Base-by-base conservation (phyloP, 2,888 invertebrate species). In the Hofmannophila pseudospretella region DNA sequence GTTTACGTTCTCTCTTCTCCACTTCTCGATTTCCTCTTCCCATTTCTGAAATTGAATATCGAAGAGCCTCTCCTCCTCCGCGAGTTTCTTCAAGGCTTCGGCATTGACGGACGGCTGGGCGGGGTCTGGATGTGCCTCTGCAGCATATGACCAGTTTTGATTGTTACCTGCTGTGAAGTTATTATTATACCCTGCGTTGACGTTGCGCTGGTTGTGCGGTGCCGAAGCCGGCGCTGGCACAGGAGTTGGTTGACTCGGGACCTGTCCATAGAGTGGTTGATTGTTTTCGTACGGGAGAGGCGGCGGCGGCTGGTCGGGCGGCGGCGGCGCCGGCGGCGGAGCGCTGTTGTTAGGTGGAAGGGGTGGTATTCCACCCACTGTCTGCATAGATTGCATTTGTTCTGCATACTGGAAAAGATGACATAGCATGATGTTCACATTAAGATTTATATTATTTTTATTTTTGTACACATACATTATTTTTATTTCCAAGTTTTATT, bases 1-100 rank as follows among this genome's bases (percentile, higher is more conserved):
- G 72, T 95, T 94, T 22, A 92, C 93, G 82, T 97, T 97, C 61
- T 96, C 94, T 45, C 91, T 90, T 67, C 94, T 95, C 97, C 97
- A 97, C 55, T 93, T 93, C 58, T 94, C 92, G 70, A 96, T 97
- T 69, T 97, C 95, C 51, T 94, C 90, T 75, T 96, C 96, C 97
- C 97, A 97, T 62, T 95, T 93, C 57, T 91, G 90, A 68, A 97
- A 97, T 71, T 97, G 95, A 44, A 92, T 91, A 65, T 96, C 95
- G 78, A 97, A 97, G 41, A 92, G 91, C 68, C 91, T 92, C 73
- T 96, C 96, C 55, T 95, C 94, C 48, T 86, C 87, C n/a, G 79
- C 76, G 13, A 85, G 60, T 50, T 80, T 81, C 38, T 72, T 73
- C 12, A 85, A 49, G 22, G 80, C 86, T 13, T 85, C 85, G 19